Percentiles rank a stretch among this genome's conserved stretches.
Evolutionary conservation across 2,797 vertebrate genomes (phyloP).

Genomic region (Pelochelys cantorii): DNA sequence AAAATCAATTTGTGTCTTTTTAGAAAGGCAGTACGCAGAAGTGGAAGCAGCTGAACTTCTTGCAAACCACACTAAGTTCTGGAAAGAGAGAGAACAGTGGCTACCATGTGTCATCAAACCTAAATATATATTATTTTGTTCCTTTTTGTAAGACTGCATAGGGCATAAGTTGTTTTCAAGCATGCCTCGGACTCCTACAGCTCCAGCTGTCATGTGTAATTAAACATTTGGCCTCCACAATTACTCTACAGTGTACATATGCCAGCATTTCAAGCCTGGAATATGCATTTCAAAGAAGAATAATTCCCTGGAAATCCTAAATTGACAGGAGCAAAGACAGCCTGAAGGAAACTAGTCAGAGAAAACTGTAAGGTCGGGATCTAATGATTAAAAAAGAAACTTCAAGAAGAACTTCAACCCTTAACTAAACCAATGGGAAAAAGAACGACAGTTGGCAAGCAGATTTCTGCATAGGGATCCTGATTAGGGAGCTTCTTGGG

Average conservation of each 20-base stretch:
- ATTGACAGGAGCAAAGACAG: conserved; percentile 92
- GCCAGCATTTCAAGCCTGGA: conserved; percentile 90
- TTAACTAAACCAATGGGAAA: conserved; percentile 90
- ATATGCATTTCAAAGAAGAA: conserved; percentile 98
- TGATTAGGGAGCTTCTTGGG: conserved; percentile 84
- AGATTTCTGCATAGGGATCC: conserved; percentile 85
- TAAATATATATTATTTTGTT: conserved; percentile 80
- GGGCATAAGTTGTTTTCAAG: conserved; percentile 86
- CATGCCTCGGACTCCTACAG: conserved; percentile 89
- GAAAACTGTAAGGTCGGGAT: conserved; percentile 90
- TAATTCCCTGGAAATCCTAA: conserved; percentile 93
- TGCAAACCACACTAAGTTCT: conserved; percentile 66
- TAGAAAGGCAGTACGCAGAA: conserved; percentile 65
- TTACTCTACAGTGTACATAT: conserved; percentile 96
- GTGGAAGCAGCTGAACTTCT: conserved; percentile 68
- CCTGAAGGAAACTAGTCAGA: conserved; percentile 89
- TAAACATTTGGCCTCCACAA: conserved; percentile 99
- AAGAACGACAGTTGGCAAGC: conserved; percentile 86
- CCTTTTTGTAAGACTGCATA: conserved; percentile 83
- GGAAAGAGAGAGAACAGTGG: conserved; percentile 72
- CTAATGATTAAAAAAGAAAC: conserved; percentile 93
- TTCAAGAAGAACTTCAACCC: conserved; percentile 89
- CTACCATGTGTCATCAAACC: conserved; percentile 74
- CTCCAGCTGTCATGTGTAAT: conserved; percentile 98
- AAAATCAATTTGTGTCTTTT: conserved; percentile 51